phyloP scores from a whole-genome alignment of 2,888 invertebrate genomes.

The Perdita meconis region DNA sequence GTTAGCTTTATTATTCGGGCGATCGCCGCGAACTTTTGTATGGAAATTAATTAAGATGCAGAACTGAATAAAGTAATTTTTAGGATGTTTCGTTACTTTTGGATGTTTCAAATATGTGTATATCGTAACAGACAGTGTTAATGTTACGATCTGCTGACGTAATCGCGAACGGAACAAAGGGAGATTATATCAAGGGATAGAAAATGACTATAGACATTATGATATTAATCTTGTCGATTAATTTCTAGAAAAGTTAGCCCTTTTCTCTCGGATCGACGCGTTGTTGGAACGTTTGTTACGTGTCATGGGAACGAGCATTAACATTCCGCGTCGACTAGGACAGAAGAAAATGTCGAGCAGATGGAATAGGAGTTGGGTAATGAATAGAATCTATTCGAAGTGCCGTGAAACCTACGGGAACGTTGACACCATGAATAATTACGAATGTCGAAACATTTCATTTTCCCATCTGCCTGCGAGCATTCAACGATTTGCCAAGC shows the following conservation, averaged over 20 bases:
- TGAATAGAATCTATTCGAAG: constrained; percentile 69
- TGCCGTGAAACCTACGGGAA: constrained; percentile 59
- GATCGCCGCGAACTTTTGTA: constrained; percentile 6
- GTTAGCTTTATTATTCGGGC: neutral
- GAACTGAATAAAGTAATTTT: too few species aligned
- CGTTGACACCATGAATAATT: constrained; percentile 73
- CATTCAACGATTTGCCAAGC: constrained; percentile 31
- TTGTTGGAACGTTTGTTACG: constrained; percentile 48
- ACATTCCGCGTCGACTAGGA: constrained; percentile 42
- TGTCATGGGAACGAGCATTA: constrained; percentile 45
- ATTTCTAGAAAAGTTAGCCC: constrained; percentile 11
- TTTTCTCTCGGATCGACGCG: constrained; percentile 21
- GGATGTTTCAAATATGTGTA: too few species aligned
- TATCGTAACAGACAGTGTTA: too few species aligned
- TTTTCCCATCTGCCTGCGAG: constrained; percentile 50
- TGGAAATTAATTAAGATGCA: constrained; percentile 7
- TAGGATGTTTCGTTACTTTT: too few species aligned
- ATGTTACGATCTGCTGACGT: too few species aligned
- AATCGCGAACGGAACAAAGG: too few species aligned
- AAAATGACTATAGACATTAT: too few species aligned
- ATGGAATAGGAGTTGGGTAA: constrained; percentile 57
- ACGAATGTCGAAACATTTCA: constrained; percentile 71
- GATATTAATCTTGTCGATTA: too few species aligned
- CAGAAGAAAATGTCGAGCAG: constrained; percentile 51
- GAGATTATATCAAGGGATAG: too few species aligned